Evolutionary conservation across 2,888 invertebrate genomes (phyloP), one percentile per base, ranked within the genome.

Genomic region (Morpho helenor): DNA sequence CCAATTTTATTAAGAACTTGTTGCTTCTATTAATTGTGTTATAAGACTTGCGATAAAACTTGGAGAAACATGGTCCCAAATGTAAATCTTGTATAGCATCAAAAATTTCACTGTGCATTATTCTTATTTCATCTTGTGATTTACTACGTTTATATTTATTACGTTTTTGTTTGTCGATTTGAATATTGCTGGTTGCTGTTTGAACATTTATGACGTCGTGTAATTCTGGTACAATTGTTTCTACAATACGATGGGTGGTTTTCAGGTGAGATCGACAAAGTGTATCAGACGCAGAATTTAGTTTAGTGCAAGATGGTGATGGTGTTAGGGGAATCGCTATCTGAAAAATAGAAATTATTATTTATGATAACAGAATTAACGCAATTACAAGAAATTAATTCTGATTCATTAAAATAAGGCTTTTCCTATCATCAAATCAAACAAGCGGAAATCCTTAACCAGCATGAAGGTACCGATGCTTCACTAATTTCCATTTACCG

Each of bases 281-380:
- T 31, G 31, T 31, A 41, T 51, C 61, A 62, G 58, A 59, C 66
- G 22, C 67, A 70, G 45, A 41, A 8, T 31, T 43, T 31, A 51
- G 46, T 46, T 66, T 61, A 8, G 56, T 48, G 2, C 59, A 57
- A 42, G 74, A 74, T 6, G 69, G 42, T 4, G 67, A 54, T 9
- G 77, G 72, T 2, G 79, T 70, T 7, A 73, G 64, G 3, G 79
- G 70, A 44, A 81, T 70, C 40, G 82, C 83, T 69, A 82, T 72
- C 86, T 87, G 71, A 41, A 83, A 81, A 68, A 58, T 8, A 5
- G 31, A 31, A 31, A 31, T 31, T 5, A 31, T 31, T 31, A 31
- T 31, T 31, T 3, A 31, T 3, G 31, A 31, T 31, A 31, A 31
- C 31, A 31, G 31, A 31, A 31, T 31, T 31, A 31, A 31, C 16